Conservation (phyloP, 2,113 vertebrate species). For the Danio rerio region DNA sequence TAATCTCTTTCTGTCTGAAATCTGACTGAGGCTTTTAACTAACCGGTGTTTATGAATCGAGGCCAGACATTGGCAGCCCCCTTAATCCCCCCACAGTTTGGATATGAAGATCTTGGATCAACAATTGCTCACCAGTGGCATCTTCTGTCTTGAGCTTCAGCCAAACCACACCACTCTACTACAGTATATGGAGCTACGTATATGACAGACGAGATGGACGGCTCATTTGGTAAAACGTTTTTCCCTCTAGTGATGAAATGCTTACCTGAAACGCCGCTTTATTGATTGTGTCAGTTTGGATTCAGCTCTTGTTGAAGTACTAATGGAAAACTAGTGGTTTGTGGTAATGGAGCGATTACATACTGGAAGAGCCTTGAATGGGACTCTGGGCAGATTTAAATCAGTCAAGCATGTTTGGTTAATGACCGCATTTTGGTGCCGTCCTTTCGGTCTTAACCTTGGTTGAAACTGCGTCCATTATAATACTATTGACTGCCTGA, state of each 20-base stretch:
- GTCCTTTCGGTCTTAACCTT: conserved; percentile 28
- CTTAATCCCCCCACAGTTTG: conserved; percentile 48
- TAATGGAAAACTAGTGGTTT: conserved; percentile 33
- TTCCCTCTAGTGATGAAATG: conserved; percentile 15
- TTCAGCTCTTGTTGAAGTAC: neutral
- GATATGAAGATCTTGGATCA: conserved; percentile 40
- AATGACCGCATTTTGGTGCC: conserved; percentile 18
- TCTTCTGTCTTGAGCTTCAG: conserved; percentile 22
- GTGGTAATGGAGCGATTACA: conserved; percentile 32
- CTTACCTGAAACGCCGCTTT: conserved; percentile 14
- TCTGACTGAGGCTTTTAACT: conserved; percentile 56
- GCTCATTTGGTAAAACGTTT: neutral
- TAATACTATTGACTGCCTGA: conserved; percentile 17
- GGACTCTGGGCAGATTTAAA: conserved; percentile 3
- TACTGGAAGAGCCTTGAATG: conserved; percentile 7
- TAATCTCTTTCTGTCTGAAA: conserved; percentile 48
- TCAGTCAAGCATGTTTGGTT: neutral
- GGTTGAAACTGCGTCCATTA: conserved; percentile 30
- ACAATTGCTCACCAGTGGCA: conserved; percentile 49
- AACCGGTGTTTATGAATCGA: conserved; percentile 53
- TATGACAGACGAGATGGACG: neutral
- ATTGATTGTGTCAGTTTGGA: conserved; percentile 26
- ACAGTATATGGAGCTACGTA: neutral
- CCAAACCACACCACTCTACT: conserved; percentile 28
- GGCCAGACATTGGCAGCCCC: conserved; percentile 43